Evolutionary conservation across 2,113 vertebrate genomes (phyloP), one percentile per base, ranked within the genome.

Genomic region (Apeltes quadracus): DNA sequence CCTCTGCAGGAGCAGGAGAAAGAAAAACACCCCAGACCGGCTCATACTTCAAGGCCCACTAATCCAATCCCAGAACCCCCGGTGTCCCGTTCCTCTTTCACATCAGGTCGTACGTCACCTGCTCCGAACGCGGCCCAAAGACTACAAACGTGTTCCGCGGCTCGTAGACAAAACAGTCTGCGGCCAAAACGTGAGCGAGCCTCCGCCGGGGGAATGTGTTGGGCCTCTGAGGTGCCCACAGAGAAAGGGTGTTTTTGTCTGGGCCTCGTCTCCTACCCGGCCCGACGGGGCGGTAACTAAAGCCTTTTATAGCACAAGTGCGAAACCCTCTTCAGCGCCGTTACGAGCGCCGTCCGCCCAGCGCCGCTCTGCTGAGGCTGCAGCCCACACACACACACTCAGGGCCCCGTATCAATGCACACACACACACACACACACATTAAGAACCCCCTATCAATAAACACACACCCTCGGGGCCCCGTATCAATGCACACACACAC

Each of bases 171-270:
- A 92, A 94, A 93, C 92, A 92, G 86, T 85, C 85, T 86, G 32
- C 70, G 58, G 78, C 80, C 87, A 88, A 78, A 75, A 87, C 27
- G 76, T 89, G 89, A 88, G 88, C 76, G 83, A 88, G 84, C 83
- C 84, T 88, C 87, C 81, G 66, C 75, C 75, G 54, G 87, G 86
- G 81, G 27, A 82, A 81, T 84, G 81, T 91, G 79, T 88, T 89
- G 91, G 90, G 74, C 15, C 9, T 34, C 32, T 34, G 43, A 18
- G 25, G 61, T 80, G 87, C 92, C 92, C 89, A 88, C 88, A 81
- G 83, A 93, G 88, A 92, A 89, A 92, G 89, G 90, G 89, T 93
- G 93, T 91, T 92, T 94, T 93, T 93, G 93, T 94, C 92, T 93
- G 91, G 86, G 79, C 75, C 32, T 34, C 32, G 32, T 34, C 32